These are phyloP conservation scores for Heptranchias perlo DNA, from an alignment of 2,113 vertebrate genomes.

Conservation along the genomic window DNA sequence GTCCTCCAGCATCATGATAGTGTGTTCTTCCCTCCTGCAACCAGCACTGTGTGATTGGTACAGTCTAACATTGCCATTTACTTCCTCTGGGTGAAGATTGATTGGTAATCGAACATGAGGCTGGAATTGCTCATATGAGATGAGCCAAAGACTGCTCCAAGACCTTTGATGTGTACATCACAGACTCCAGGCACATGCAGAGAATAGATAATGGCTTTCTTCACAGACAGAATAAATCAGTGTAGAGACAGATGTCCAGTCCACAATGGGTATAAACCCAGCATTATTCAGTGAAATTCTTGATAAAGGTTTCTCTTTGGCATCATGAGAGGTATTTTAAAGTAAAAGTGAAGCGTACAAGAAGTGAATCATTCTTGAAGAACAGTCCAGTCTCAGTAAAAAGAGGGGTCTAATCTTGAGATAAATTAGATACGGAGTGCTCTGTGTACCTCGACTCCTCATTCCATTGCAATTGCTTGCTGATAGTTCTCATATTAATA, in stretches of 20 bases:
- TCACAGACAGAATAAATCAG: conserved; percentile 6
- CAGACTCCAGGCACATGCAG: conserved; percentile 3
- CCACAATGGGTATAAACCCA: background rate
- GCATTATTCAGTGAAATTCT: background rate
- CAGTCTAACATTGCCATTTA: background rate
- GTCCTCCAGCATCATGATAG: background rate
- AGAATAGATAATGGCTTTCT: conserved; percentile 9
- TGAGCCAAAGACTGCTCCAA: conserved; percentile 10
- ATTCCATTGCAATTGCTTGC: background rate
- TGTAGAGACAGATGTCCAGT: background rate
- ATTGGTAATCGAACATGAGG: background rate
- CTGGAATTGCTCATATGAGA: background rate
- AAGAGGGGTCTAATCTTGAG: background rate
- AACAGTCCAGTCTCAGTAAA: background rate
- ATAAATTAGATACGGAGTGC: background rate
- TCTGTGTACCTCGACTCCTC: background rate
- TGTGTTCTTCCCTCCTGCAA: background rate
- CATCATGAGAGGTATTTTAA: background rate
- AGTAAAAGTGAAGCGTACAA: background rate
- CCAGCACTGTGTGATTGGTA: background rate
- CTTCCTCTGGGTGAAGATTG: conserved; percentile 18
- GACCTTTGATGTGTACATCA: conserved; percentile 5
- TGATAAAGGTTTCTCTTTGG: background rate
- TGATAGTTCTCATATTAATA: background rate
- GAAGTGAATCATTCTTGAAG: background rate